Base-by-base conservation (phyloP, 2,113 vertebrate genomes). In the Probosciger aterrimus region DNA sequence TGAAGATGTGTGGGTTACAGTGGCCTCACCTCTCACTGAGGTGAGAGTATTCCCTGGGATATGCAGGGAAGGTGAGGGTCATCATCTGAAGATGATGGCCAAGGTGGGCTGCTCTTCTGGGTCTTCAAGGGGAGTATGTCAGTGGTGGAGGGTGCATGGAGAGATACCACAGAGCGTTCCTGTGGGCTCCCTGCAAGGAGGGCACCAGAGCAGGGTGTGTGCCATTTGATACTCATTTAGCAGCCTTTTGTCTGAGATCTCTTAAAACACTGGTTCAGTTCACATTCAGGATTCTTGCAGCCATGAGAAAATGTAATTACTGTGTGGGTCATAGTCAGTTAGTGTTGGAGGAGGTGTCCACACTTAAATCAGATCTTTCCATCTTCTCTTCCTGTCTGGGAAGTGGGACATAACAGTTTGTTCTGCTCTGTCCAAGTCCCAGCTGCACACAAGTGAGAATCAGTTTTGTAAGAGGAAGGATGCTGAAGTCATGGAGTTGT, bases 391-490 rank as follows among this genome's bases (percentile, higher is more conserved):
- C 18, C 3, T 63, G 39, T 39, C 37, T 59, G 46, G 11, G 41
- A 55, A 35, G 46, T 55, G 50, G 25, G n/a, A 28, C 0, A 0
- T 27, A 39, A 35, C 25, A 41, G n/a, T 82, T 62, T 75, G 41
- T 25, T 53, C 44, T 69, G 52, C 43, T 74, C 8, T 67, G 14
- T 33, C 50, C n/a, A 22, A 41, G 62, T 52, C 46, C 22, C 33
- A 67, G 31, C 65, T 52, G 62, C 2, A 6, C 39, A 43, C 50
- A 46, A 39, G 25, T 0, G 0, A 79, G 44, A 24, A 31, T 46
- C 37, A 47, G 27, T 11, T 75, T 44, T 11, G 30, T 49, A 50
- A 82, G 28, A 82, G 24, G 57, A 68, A 85, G 65, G 44, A 73
- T 23, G 49, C 23, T 7, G 14, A 30, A 69, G 28, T 65, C 24